A percentile compares a stretch with the other conserved stretches of the same genome.
phyloP scores from a whole-genome alignment of 2,888 invertebrate species.

The Seladonia tumulorum region DNA sequence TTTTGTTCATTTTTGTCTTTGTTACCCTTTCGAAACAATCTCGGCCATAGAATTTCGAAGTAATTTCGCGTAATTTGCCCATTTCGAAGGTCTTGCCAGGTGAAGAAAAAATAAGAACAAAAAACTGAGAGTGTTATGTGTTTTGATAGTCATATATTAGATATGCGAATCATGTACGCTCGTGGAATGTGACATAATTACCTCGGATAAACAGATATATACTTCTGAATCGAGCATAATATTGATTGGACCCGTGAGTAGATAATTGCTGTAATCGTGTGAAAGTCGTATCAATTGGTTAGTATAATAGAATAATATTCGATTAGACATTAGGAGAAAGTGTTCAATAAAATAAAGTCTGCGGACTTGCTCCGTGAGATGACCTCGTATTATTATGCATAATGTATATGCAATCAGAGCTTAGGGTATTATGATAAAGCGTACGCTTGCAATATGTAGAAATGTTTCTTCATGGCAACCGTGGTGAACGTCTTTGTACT shows the following conservation, averaged over 20 bases:
- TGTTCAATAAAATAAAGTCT: background rate
- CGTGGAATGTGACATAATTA: no score
- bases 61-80: no score
- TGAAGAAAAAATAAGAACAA: no score
- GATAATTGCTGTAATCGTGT: no score
- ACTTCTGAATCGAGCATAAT: no score
- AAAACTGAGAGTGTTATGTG: no score
- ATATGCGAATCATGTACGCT: no score
- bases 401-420: background rate
- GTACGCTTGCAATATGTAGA: conserved; percentile 5
- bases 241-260: no score
- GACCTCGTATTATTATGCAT: conserved; percentile 37
- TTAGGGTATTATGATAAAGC: background rate
- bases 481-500: background rate
- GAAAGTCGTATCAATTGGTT: background rate
- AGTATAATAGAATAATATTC: background rate
- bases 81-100: no score
- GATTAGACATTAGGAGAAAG: background rate
- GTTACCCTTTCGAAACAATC: conserved; percentile 1
- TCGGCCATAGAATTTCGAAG: background rate
- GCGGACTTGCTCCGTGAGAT: background rate
- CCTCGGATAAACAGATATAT: no score
- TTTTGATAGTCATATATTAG: no score
- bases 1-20: no score
- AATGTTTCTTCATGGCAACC: background rate